Conservation (phyloP, 2,888 invertebrate genomes). For the Andricus curvator region DNA sequence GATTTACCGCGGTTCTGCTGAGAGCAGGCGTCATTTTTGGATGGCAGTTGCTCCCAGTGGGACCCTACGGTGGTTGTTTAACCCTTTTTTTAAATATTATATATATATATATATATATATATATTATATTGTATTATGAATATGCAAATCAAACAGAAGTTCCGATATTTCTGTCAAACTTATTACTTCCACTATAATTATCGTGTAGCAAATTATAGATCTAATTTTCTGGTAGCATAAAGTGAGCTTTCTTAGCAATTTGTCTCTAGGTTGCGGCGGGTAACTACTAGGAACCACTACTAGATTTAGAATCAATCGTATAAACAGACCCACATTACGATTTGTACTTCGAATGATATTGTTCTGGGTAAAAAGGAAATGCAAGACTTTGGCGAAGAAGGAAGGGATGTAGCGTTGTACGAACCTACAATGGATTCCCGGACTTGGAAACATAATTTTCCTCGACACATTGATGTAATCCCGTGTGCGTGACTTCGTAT, state of each 20-base stretch:
- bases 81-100: accelerated
- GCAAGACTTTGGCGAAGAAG: conserved; percentile 40
- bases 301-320: conserved; percentile 51
- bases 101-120: no score
- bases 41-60: no score
- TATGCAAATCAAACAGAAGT: no score
- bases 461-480: conserved; percentile 32
- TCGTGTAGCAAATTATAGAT: not conserved
- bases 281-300: conserved; percentile 10
- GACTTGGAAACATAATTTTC: conserved; percentile 50
- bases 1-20: no score
- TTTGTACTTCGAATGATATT: conserved; percentile 52
- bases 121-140: no score
- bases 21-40: no score
- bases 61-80: no score
- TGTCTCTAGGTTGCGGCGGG: not conserved
- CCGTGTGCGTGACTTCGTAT: conserved; percentile 25
- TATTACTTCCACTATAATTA: not conserved
- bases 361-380: conserved; percentile 55
- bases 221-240: not conserved
- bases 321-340: conserved; percentile 49
- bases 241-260: not conserved
- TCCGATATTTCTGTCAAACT: no score
- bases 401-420: conserved; percentile 2
- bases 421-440: conserved; percentile 54